Conservation (phyloP, 1,140 invertebrate genomes). For the Listronotus bonariensis region DNA sequence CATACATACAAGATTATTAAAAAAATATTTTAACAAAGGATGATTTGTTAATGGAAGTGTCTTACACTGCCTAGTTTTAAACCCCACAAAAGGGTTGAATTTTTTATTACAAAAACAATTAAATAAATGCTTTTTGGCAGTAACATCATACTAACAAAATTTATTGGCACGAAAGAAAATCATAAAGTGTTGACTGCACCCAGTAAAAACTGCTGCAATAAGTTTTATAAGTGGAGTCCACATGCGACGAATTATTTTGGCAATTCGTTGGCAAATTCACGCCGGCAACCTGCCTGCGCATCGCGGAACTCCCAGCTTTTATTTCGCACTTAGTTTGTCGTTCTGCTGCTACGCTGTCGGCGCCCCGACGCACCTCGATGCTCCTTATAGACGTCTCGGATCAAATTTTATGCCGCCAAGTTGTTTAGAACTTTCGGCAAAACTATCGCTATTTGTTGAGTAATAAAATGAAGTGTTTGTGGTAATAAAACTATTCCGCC, state of each 20-base stretch:
- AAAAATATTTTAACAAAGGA: too few species aligned
- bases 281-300: constrained; percentile 18
- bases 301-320: constrained; percentile 23
- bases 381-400: constrained; percentile 20
- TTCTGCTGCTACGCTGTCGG: constrained; percentile 23
- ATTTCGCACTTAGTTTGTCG: constrained; percentile 32
- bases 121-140: too few species aligned
- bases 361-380: constrained; percentile 24
- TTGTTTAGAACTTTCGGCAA: constrained; percentile 27
- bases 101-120: too few species aligned
- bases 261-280: constrained; percentile 12
- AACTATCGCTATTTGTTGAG: constrained; percentile 5
- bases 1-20: too few species aligned
- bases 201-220: constrained; percentile 10
- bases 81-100: too few species aligned
- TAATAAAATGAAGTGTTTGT: constrained; percentile 35
- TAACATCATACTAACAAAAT: too few species aligned
- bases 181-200: constrained; percentile 10
- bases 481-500: constrained; percentile 20
- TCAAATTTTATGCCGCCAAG: constrained; percentile 31
- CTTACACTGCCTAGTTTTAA: too few species aligned
- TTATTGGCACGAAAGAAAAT: constrained; percentile 5
- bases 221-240: constrained; percentile 11
- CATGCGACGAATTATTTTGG: constrained; percentile 14
- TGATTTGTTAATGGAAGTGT: too few species aligned